Percentiles rank a stretch among this genome's conserved stretches.
Evolutionary conservation across 2,888 invertebrate species (phyloP).

Genomic region (Andrena marginata): DNA sequence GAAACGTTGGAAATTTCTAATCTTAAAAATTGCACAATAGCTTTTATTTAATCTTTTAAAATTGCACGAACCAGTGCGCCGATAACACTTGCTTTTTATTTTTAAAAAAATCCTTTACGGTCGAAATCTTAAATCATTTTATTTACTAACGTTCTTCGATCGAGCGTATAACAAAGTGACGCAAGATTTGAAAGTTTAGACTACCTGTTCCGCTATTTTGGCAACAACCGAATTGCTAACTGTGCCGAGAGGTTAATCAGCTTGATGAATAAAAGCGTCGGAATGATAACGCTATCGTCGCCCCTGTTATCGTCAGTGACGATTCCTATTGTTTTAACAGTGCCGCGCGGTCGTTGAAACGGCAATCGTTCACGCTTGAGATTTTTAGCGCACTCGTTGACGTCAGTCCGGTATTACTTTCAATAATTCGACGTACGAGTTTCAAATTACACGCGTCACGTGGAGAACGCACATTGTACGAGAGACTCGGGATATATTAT

Average conservation of each 20-base stretch:
- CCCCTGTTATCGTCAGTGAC: neutral
- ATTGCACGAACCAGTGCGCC: too few species aligned
- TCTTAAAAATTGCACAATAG: too few species aligned
- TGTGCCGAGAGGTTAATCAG: neutral
- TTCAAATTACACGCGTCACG: neutral
- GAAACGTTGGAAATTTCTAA: too few species aligned
- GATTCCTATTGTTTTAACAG: conserved; percentile 19
- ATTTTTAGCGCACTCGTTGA: conserved; percentile 15
- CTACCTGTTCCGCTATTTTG: neutral
- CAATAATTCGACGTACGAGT: conserved; percentile 11
- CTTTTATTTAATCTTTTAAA: too few species aligned
- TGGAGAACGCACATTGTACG: conserved; percentile 7
- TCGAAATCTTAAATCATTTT: too few species aligned
- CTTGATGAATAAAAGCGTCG: neutral
- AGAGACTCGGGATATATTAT: neutral
- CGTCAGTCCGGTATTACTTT: conserved; percentile 40
- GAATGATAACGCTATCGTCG: neutral
- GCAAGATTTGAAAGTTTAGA: neutral
- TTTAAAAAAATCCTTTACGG: too few species aligned
- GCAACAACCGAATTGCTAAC: neutral
- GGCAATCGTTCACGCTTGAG: neutral
- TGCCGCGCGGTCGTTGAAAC: neutral
- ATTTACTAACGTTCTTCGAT: neutral
- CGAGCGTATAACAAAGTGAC: neutral
- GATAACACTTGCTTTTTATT: too few species aligned